Evolutionary conservation across 2,797 vertebrate species (phyloP).

Genomic region (Dallia pectoralis): DNA sequence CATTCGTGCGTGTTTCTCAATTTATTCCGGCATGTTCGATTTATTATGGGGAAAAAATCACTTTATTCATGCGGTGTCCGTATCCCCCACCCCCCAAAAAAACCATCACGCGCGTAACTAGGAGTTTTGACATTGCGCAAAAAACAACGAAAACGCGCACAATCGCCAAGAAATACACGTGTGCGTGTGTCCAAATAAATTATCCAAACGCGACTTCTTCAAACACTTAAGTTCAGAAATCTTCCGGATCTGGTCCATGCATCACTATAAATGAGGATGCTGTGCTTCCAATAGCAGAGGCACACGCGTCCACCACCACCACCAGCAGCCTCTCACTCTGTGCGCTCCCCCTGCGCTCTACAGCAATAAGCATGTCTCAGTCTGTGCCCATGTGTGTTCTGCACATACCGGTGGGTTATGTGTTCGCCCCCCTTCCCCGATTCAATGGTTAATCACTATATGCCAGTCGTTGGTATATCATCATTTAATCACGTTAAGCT

Average conservation of each 20-base stretch:
- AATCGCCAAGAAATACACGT: slow-evolving; percentile 8
- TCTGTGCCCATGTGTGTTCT: slow-evolving; percentile 56
- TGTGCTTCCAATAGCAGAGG: background rate
- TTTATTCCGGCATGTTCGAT: slow-evolving; percentile 17
- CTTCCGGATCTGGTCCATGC: background rate
- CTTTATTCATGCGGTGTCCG: slow-evolving; percentile 35
- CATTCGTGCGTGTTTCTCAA: slow-evolving; percentile 14
- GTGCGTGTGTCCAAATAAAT: background rate
- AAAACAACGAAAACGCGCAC: slow-evolving; percentile 30
- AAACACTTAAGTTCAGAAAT: background rate
- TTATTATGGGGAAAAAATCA: slow-evolving; percentile 31
- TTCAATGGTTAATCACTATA: no score
- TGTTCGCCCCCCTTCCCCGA: slow-evolving; percentile 54
- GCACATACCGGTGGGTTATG: slow-evolving; percentile 49
- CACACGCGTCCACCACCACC: slow-evolving; percentile 38
- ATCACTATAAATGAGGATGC: slow-evolving; percentile 7
- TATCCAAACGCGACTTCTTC: background rate
- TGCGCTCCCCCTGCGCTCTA: slow-evolving; percentile 49
- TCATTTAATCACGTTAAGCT: background rate
- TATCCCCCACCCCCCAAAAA: no score
- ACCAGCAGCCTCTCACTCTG: slow-evolving; percentile 45
- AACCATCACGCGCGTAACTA: slow-evolving; percentile 12
- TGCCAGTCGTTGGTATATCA: background rate
- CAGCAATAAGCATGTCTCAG: slow-evolving; percentile 42
- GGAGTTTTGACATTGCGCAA: slow-evolving; percentile 28